phyloP scores from a whole-genome alignment of 2,113 vertebrate species.

The Heterotilapia buettikoferi region DNA sequence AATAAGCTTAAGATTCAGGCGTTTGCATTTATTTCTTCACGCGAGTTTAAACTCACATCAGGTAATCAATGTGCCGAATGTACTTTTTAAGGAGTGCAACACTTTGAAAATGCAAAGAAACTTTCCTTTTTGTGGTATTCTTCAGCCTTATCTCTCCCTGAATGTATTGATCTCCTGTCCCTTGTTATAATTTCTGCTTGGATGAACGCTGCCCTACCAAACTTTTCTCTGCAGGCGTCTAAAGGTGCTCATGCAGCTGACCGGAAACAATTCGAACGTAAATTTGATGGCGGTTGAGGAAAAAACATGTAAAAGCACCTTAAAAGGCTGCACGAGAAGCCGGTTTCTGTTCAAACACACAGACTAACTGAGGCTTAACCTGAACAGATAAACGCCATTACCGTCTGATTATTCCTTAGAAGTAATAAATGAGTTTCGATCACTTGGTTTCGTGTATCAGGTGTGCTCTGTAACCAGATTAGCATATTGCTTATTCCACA shows the following conservation, averaged over 20 bases:
- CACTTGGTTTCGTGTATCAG: neutral
- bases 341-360: neutral
- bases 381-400: slow-evolving; percentile 3
- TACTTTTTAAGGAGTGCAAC: neutral
- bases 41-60: neutral
- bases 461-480: neutral
- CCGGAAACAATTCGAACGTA: neutral
- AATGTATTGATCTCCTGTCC: slow-evolving; percentile 49
- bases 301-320: neutral
- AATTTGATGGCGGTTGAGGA: neutral
- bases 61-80: neutral
- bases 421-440: slow-evolving; percentile 19
- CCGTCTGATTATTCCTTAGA: neutral
- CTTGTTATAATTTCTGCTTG: neutral
- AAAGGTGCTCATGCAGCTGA: neutral
- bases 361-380: neutral
- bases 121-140: neutral
- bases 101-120: neutral
- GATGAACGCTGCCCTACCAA: neutral
- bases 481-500: slow-evolving; percentile 25
- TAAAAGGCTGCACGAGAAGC: neutral
- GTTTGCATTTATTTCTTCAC: neutral
- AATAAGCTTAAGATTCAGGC: neutral
- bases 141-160: neutral
- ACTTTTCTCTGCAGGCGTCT: neutral